Conservation (phyloP, 2,888 invertebrate species). For the Chrysina gloriosa region DNA sequence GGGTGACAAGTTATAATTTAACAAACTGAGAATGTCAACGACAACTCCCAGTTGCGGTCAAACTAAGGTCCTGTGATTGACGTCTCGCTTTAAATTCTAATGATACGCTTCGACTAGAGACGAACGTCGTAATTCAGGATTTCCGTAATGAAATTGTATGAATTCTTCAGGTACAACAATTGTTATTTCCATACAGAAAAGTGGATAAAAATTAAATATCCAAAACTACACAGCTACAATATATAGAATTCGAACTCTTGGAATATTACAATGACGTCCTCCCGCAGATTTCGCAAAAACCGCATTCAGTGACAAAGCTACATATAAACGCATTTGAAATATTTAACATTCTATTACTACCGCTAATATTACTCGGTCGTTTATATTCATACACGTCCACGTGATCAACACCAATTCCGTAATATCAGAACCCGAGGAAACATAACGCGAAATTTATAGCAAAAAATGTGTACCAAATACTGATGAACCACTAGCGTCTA, state of each 20-base stretch:
- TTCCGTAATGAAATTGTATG: neutral
- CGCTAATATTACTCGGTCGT: neutral
- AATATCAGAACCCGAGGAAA: neutral
- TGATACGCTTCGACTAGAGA: constrained; percentile 28
- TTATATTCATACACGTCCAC: constrained; percentile 4
- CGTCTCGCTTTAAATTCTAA: constrained; percentile 32
- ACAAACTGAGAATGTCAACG: constrained; percentile 30
- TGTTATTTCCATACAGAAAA: too few species aligned
- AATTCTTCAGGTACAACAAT: neutral
- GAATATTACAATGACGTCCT: too few species aligned
- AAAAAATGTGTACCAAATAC: constrained; percentile 28
- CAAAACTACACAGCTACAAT: too few species aligned
- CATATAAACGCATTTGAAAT: neutral
- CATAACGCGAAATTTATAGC: constrained; percentile 25
- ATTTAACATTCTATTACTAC: constrained; percentile 7
- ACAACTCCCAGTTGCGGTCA: constrained; percentile 19
- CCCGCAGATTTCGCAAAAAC: too few species aligned
- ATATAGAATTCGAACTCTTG: too few species aligned
- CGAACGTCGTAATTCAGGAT: neutral
- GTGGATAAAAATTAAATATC: too few species aligned
- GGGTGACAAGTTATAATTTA: constrained; percentile 37
- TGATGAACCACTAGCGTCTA: constrained; percentile 28
- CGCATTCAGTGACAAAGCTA: too few species aligned
- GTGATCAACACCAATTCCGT: constrained; percentile 26
- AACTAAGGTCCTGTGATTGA: constrained; percentile 32